These are phyloP conservation scores for Andrena camellia DNA, from an alignment of 2,888 invertebrate species.

Conservation along the genomic window DNA sequence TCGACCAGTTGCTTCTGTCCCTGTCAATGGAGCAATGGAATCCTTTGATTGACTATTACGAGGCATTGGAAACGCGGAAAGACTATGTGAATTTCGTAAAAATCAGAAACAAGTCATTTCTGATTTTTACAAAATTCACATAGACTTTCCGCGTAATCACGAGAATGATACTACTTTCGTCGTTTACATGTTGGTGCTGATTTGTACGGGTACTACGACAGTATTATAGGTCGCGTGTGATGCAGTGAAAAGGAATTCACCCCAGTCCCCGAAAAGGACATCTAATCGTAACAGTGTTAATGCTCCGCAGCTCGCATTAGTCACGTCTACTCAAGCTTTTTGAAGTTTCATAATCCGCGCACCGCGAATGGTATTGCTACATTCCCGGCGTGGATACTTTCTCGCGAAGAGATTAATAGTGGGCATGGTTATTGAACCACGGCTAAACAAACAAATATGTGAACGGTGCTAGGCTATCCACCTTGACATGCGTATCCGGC, in stretches of 20 bases:
- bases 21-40: neutral
- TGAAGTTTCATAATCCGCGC: slow-evolving; percentile 54
- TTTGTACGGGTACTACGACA: neutral
- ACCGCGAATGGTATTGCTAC: slow-evolving; percentile 13
- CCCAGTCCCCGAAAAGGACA: neutral
- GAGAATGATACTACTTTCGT: neutral
- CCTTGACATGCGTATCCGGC: slow-evolving; percentile 62
- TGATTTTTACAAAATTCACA: no score
- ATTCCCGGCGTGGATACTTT: slow-evolving; percentile 31
- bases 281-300: slow-evolving; percentile 11
- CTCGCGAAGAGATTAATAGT: slow-evolving; percentile 51
- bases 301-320: slow-evolving; percentile 22
- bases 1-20: neutral
- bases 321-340: slow-evolving; percentile 33
- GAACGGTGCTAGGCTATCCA: slow-evolving; percentile 47
- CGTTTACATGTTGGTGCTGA: neutral
- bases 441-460: slow-evolving; percentile 58
- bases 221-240: neutral
- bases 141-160: no score
- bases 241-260: neutral
- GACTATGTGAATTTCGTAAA: no score
- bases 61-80: neutral
- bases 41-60: neutral
- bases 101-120: no score
- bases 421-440: slow-evolving; percentile 53